A percentile compares a stretch with the other conserved stretches of the same genome.
These are phyloP conservation scores for Dendrocincla tyrannina DNA, from an alignment of 2,797 vertebrate species.

Conservation along the genomic window DNA sequence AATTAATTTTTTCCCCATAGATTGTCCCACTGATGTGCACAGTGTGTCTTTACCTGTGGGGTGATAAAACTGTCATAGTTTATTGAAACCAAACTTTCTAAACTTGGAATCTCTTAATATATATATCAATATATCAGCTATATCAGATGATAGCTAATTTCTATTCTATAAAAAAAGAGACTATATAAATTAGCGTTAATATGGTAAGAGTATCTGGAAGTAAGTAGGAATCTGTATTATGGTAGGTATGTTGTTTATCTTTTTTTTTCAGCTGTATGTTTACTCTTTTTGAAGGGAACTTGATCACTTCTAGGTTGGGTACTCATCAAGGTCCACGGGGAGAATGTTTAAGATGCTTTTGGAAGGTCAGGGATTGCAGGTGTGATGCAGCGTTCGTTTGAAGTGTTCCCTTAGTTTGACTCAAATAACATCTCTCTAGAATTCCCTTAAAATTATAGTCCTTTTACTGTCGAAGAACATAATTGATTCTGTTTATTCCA, in stretches of 20 bases:
- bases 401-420: neutral
- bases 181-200: neutral
- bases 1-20: neutral
- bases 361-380: neutral
- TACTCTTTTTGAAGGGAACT: neutral
- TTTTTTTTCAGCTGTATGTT: neutral
- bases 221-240: neutral
- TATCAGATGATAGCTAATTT: neutral
- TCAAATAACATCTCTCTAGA: neutral
- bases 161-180: neutral
- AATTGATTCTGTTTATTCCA: constrained; percentile 57
- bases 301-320: neutral
- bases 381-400: neutral
- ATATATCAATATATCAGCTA: neutral
- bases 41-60: neutral
- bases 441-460: constrained; percentile 17
- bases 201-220: neutral
- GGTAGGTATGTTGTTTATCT: neutral
- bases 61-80: neutral
- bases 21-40: neutral
- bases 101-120: neutral
- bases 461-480: constrained; percentile 41
- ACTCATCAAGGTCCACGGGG: neutral
- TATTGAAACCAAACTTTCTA: neutral
- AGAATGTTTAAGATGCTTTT: neutral